These are phyloP conservation scores for Poeciliopsis prolifica DNA, from an alignment of 2,113 vertebrate species.

Conservation along the genomic window DNA sequence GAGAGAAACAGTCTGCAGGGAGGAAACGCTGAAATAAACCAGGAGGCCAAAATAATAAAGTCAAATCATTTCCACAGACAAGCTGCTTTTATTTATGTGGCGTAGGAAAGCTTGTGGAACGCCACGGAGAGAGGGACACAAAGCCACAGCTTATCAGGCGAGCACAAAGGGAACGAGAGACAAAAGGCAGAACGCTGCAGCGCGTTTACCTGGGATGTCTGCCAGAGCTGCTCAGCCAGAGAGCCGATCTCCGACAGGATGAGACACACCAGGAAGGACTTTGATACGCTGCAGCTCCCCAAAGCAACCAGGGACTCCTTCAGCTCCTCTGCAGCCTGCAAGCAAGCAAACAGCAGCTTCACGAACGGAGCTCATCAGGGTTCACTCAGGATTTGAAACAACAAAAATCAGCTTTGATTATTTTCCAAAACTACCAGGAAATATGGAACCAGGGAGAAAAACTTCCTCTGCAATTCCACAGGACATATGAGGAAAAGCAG, in stretches of 20 bases:
- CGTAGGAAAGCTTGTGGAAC: background rate
- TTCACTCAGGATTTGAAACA: no score
- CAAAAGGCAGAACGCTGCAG: background rate
- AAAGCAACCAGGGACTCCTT: conserved; percentile 77
- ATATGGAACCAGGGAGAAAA: background rate
- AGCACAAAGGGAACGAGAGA: background rate
- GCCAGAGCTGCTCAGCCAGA: conserved; percentile 79
- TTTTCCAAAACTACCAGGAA: background rate
- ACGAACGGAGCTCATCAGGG: background rate
- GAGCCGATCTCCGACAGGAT: conserved; percentile 80
- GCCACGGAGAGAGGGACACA: background rate
- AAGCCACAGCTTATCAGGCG: conserved; percentile 5
- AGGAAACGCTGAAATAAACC: conserved; percentile 3
- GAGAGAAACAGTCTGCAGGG: conserved; percentile 4
- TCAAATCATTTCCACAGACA: background rate
- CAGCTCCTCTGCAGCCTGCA: conserved; percentile 77
- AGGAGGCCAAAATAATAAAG: background rate
- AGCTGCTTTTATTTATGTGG: background rate
- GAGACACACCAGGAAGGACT: conserved; percentile 78
- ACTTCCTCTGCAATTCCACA: background rate
- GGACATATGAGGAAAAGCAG: background rate
- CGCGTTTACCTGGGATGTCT: conserved; percentile 81
- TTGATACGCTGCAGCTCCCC: conserved; percentile 78
- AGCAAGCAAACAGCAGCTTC: conserved; percentile 63
- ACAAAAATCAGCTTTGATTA: background rate